Evolutionary conservation across 1,140 invertebrate genomes (phyloP), one percentile per base, ranked within the genome.

Genomic region (Lepidurus packardi): DNA sequence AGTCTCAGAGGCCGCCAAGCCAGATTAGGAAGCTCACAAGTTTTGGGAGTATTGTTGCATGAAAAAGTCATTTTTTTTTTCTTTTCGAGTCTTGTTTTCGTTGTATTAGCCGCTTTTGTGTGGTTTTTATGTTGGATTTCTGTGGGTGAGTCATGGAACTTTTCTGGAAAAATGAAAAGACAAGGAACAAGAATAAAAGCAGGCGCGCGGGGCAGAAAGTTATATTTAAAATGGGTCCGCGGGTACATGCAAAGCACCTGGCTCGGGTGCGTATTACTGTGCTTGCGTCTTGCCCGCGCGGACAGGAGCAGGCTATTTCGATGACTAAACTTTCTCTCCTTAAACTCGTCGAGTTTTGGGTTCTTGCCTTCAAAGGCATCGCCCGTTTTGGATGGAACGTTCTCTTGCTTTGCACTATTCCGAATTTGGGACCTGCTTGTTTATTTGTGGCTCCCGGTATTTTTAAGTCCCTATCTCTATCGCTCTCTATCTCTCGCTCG

Each of bases 381-480:
- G 21, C 13, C 53, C 16, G 53, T 65, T n/a, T 65, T 16, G 21
- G 13, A 16, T n/a, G 53, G 53, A 65, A 65, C 34, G 34, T 34
- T 34, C 3, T 34, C 34, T 34, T 34, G 34, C 34, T 34, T 34
- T 34, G 34, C 34, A 34, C 34, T 34, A 34, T 34, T 34, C 34
- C 34, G 34, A 34, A 34, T 34, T 3, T 34, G 34, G 34, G 53
- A 65, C 53, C 53, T 65, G 53, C 53, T 16, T 65, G 53, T 65
- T 65, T 65, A 65, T 65, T 65, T 65, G 53, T 21, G 53, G 53
- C 53, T 65, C 9, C 53, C 13, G 53, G 53, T 65, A 65, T 65
- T 65, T 65, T 65, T 65, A 65, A 65, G 21, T 65, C 53, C 13
- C 45, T 21, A 7, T 65, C 53, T 65, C 9, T 65, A 34, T 34